Evolutionary conservation across 2,113 vertebrate species (phyloP).

Genomic region (Asarcornis scutulata): DNA sequence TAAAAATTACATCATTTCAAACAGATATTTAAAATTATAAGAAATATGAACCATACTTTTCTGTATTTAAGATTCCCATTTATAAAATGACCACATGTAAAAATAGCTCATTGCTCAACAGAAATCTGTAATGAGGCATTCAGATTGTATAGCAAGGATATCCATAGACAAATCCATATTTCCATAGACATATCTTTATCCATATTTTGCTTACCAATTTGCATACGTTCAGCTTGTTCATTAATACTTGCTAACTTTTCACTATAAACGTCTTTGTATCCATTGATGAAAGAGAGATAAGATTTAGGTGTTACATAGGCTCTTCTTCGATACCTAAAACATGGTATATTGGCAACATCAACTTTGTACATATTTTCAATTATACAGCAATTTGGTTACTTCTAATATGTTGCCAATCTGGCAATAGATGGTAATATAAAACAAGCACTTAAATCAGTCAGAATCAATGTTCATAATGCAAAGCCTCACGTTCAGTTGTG

Average conservation of each 20-base stretch:
- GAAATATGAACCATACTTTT: neutral
- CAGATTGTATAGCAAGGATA: neutral
- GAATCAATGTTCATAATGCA: neutral
- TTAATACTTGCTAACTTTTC: constrained; percentile 82
- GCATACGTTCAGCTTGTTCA: constrained; percentile 86
- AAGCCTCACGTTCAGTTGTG: neutral
- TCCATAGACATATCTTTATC: neutral
- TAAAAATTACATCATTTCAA: neutral
- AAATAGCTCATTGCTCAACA: neutral
- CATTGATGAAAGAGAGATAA: constrained; percentile 81
- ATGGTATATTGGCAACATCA: neutral
- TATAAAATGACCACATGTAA: neutral
- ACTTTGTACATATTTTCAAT: neutral
- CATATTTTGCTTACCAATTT: constrained; percentile 78
- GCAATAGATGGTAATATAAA: neutral
- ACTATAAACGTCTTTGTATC: constrained; percentile 83
- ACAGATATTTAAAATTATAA: neutral
- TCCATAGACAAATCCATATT: neutral
- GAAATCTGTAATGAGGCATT: neutral
- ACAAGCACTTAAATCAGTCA: neutral
- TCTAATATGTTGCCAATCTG: neutral
- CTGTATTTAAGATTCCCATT: neutral
- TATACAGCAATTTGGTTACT: neutral
- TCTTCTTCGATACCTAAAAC: constrained; percentile 77
- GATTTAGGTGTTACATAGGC: constrained; percentile 81